Conservation (phyloP, 1,140 invertebrate species). For the Oncopodura yosiiana region DNA sequence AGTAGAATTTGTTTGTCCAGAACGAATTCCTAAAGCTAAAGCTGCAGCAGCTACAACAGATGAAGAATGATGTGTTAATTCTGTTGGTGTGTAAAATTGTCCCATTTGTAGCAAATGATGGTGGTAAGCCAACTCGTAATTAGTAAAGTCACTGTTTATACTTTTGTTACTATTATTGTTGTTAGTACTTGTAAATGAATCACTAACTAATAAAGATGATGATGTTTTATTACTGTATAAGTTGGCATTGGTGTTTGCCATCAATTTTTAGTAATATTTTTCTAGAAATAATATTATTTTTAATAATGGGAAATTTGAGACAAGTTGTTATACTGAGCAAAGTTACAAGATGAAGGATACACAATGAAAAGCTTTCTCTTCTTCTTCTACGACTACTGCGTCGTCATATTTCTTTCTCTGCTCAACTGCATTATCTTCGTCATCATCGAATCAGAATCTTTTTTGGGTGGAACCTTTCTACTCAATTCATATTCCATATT, state of each 20-base stretch:
- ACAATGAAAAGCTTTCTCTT: no score
- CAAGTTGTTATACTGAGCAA: slow-evolving; percentile 2
- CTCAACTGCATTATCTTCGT: no score
- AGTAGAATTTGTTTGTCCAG: slow-evolving; percentile 9
- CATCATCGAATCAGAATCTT: no score
- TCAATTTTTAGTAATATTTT: no score
- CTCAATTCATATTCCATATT: no score
- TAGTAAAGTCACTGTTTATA: slow-evolving; percentile 14
- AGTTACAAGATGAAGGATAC: no score
- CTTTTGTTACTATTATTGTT: not conserved
- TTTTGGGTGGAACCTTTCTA: no score
- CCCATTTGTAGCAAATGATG: slow-evolving; percentile 34
- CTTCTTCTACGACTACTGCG: no score
- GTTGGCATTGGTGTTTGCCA: slow-evolving; percentile 4
- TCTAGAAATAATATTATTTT: no score
- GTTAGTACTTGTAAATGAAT: no score
- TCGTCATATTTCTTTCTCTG: no score
- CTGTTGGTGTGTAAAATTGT: slow-evolving; percentile 33
- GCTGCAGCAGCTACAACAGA: slow-evolving; percentile 35
- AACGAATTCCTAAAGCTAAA: slow-evolving; percentile 30
- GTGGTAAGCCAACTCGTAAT: slow-evolving; percentile 30
- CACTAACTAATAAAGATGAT: no score
- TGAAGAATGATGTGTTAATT: slow-evolving; percentile 31
- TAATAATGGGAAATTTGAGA: not conserved
- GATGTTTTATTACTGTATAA: not conserved